Evolutionary conservation across 1,140 invertebrate genomes (phyloP), one percentile per base, ranked within the genome.

Genomic region (Drosophila santomea): DNA sequence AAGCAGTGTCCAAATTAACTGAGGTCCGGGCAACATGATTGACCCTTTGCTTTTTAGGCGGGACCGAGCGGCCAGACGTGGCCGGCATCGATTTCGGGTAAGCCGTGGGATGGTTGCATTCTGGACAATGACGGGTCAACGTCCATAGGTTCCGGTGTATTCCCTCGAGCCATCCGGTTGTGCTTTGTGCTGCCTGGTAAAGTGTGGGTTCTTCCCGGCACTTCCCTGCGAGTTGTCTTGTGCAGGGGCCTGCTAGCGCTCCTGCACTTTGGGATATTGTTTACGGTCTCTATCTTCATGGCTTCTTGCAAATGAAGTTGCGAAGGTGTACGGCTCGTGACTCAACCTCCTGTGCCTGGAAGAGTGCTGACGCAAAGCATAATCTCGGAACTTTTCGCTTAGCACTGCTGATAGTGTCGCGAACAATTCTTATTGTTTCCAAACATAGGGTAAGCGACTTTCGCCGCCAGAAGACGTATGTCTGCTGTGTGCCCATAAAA

Each of bases 311-410:
- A 44, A 44, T 4, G 44, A 14, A 2, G 11, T 23, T 23, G 44
- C 44, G 44, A 14, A 45, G 4, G n/a, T 15, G n/a, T 17, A 17
- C 7, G 15, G 20, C 17, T 44, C 20, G 12, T 47, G 20, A 25
- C 6, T 47, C 44, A 4, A 47, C 45, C 14, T 23, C 45, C 23
- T 47, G 45, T 1, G 20, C 12, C 5, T 25, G 2, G 20, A 20
- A 68, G 14, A 78, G 35, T 1, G 68, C 76, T 15, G 67, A 54
- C n/a, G n/a, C 2, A 73, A 44, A 2, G 62, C 68, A 38, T 72
- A 55, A 15, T 36, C 59, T 32, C 51, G 45, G 44, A 59, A 59
- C 15, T 68, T 73, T 32, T 61, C 62, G 38, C 66, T 64, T 8
- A 78, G 35, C 4, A 56, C 55, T n/a, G 36, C 17, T 28, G 28